Evolutionary conservation across 2,797 vertebrate species (phyloP).

Genomic region (Margarornis squamiger): DNA sequence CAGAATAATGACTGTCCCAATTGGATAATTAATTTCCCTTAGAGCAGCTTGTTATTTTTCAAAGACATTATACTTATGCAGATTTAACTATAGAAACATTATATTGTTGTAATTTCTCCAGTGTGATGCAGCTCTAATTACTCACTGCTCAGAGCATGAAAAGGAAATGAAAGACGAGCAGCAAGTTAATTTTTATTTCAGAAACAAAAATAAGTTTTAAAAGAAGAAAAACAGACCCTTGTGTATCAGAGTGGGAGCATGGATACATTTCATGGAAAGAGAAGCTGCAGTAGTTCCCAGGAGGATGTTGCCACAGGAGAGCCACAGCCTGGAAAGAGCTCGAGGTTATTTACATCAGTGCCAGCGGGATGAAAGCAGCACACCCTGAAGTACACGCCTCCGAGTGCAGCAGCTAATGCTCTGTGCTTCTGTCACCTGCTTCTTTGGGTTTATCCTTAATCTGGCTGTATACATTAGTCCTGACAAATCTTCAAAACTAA

Average conservation of each 20-base stretch:
- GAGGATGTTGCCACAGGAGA: background rate
- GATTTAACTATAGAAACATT: constrained; percentile 54
- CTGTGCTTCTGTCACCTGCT: background rate
- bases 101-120: constrained; percentile 7
- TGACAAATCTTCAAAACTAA: background rate
- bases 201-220: background rate
- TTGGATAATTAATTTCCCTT: constrained; percentile 59
- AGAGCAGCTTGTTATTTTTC: constrained; percentile 39
- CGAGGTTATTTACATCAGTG: background rate
- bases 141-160: constrained; percentile 3
- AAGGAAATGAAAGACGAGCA: constrained; percentile 14
- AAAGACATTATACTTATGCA: constrained; percentile 59
- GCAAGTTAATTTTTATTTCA: constrained; percentile 4
- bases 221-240: background rate
- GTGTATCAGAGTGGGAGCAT: background rate
- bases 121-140: constrained; percentile 33
- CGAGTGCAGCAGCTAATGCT: background rate
- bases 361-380: background rate
- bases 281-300: background rate
- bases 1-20: background rate
- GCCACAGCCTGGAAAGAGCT: background rate
- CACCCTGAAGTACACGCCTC: background rate
- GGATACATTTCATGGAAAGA: background rate
- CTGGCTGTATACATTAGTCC: rapidly evolving
- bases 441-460: background rate